These are phyloP conservation scores for Zapornia atra DNA, from an alignment of 2,113 vertebrate species.

Conservation along the genomic window DNA sequence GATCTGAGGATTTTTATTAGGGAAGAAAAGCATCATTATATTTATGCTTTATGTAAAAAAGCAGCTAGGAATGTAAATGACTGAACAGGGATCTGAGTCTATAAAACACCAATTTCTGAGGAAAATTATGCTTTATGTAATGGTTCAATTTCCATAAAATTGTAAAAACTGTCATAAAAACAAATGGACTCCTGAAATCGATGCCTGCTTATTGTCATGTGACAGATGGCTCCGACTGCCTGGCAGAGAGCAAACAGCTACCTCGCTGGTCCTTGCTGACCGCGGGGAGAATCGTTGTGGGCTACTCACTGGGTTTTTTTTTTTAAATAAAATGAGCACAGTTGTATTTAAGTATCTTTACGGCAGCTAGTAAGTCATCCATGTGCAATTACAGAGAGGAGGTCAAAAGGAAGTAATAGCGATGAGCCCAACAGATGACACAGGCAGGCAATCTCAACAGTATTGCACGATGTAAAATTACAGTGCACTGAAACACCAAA, in stretches of 20 bases:
- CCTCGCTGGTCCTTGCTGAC: not conserved
- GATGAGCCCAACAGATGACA: conserved; percentile 42
- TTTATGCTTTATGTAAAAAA: not conserved
- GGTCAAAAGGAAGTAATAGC: conserved; percentile 56
- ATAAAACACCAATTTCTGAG: conserved; percentile 17
- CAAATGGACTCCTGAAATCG: not conserved
- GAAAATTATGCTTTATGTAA: conserved; percentile 41
- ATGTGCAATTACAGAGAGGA: conserved; percentile 17
- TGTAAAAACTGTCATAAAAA: conserved; percentile 14
- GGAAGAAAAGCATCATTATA: not conserved
- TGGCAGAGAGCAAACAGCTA: conserved; percentile 8
- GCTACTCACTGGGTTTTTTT: not conserved
- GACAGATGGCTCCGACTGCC: conserved; percentile 5
- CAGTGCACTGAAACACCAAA: not conserved
- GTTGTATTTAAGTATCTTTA: conserved; percentile 5
- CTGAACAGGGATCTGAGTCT: conserved; percentile 17
- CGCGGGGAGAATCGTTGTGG: not conserved
- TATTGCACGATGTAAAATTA: conserved; percentile 24
- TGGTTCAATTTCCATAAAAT: conserved; percentile 36
- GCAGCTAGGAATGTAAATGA: conserved; percentile 5
- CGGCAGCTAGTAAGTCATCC: conserved; percentile 12
- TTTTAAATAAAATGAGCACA: not conserved
- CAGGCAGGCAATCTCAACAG: conserved; percentile 6
- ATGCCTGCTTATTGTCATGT: conserved; percentile 3
- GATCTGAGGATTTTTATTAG: not conserved